A percentile compares a stretch with the other conserved stretches of the same genome.
Conservation (phyloP, 37 sponge, comb jelly and placozoan genomes). For the Amphimedon queenslandica region DNA sequence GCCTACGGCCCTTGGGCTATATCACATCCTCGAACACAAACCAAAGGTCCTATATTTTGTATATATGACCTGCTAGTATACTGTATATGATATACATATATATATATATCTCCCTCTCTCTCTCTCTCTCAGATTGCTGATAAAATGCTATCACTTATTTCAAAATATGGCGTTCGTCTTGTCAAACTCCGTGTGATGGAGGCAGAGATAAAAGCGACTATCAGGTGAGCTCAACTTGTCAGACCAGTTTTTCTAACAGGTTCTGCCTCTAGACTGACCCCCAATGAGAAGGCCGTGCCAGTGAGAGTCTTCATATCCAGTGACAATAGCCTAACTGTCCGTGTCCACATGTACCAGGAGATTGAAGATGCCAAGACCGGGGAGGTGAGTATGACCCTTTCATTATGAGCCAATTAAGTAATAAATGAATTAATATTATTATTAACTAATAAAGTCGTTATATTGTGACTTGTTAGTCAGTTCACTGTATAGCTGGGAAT, state of each 20-base stretch:
- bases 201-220: conserved; percentile 89
- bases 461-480: too few species aligned
- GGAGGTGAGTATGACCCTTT: conserved; percentile 65
- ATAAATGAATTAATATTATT: too few species aligned
- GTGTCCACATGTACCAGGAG: conserved; percentile 84
- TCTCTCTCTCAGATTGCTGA: conserved; percentile 43
- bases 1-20: too few species aligned
- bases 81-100: not conserved
- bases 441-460: too few species aligned
- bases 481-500: too few species aligned
- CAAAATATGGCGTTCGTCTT: conserved; percentile 76
- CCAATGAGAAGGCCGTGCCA: conserved; percentile 28
- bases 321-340: conserved; percentile 74
- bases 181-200: conserved; percentile 86
- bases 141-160: conserved; percentile 71
- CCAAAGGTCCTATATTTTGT: too few species aligned
- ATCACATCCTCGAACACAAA: too few species aligned
- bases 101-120: too few species aligned
- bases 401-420: too few species aligned
- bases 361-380: conserved; percentile 84
- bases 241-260: not conserved
- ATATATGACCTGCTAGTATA: too few species aligned
- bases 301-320: conserved; percentile 87
- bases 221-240: conserved; percentile 41
- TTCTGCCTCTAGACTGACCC: conserved; percentile 28